Base-by-base conservation (phyloP, 2,113 vertebrate species). In the Psilopsiagon aurifrons region DNA sequence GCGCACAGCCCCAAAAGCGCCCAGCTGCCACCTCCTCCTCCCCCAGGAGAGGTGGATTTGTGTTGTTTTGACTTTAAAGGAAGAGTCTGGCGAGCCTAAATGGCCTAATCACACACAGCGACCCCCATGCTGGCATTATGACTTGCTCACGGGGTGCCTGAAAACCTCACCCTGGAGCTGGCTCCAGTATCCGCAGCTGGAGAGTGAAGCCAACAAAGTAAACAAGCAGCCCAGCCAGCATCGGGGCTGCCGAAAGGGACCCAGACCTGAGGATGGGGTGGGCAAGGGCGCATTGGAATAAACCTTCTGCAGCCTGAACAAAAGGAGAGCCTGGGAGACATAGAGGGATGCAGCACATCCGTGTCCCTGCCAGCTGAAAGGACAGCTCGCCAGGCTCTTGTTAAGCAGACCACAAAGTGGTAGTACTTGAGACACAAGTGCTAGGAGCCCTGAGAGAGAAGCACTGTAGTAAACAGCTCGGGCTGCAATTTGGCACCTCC, bases 371-470 rank as follows among this genome's bases (percentile, higher is more conserved):
- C 94, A 93, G 86, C 75, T 90, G 41, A 85, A 82, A 83, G 86
- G 31, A 75, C 88, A 85, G 87, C 70, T 71, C 9, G 0, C 27
- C 35, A 54, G 63, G 59, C 91, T 83, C 68, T 77, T 25, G 33
- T 44, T 37, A 47, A 41, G 43, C 76, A 59, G 80, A 92, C 73
- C 96, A 92, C 91, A 89, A 91, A 96, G 94, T 92, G 81, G 47
- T 43, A 55, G 90, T 77, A 91, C 95, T 97, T 91, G 66, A 91
- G 66, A 91, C 62, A 60, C 68, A 88, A 96, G 95, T 89, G 80
- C 39, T 71, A 46, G 51, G 46, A 67, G 27, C 64, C 44, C 14
- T 10, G 31, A 83, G 51, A 80, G 29, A 92, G 41, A 78, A 82
- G 76, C 4, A 0, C 46, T 24, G 6, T 3, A 66, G 49, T 37